A percentile compares a stretch with the other conserved stretches of the same genome.
phyloP scores from a whole-genome alignment of 1,140 invertebrate genomes.

The Diabrotica virgifera region DNA sequence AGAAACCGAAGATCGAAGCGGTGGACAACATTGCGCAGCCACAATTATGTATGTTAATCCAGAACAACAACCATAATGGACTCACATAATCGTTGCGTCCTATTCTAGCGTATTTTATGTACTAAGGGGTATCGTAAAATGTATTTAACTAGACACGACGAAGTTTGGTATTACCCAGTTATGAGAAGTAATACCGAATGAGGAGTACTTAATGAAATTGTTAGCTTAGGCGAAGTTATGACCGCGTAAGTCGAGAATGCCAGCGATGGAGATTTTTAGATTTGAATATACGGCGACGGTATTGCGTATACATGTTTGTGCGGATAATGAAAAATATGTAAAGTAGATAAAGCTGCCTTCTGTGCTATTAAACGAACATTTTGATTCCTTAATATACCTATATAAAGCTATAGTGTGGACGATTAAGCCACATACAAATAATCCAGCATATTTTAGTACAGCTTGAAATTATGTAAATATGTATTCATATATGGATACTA shows the following conservation, averaged over 20 bases:
- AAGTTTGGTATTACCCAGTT: constrained; percentile 4
- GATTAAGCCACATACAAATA: too few relatives aligned
- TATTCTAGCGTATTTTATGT: constrained; percentile 19
- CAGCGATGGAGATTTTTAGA: background rate
- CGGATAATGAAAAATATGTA: too few relatives aligned
- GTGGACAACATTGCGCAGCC: constrained; percentile 28
- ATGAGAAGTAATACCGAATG: constrained; percentile 4
- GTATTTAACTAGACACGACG: constrained; percentile 15
- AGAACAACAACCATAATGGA: constrained; percentile 31
- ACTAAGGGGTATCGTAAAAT: constrained; percentile 11
- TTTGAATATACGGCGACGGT: background rate
- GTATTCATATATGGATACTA: too few relatives aligned
- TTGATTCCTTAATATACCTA: too few relatives aligned
- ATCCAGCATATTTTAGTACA: too few relatives aligned
- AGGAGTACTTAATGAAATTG: constrained; percentile 11
- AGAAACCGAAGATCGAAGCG: constrained; percentile 4
- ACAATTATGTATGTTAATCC: constrained; percentile 42
- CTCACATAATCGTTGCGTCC: constrained; percentile 26
- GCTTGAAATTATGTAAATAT: too few relatives aligned
- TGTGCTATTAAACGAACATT: too few relatives aligned
- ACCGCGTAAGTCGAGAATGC: background rate
- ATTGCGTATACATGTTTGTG: too few relatives aligned
- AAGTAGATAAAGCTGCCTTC: too few relatives aligned
- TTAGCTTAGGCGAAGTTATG: constrained; percentile 4
- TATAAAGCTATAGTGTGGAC: too few relatives aligned